Evolutionary conservation across 2,888 invertebrate species (phyloP), one percentile per base, ranked within the genome.

Genomic region (Andrena flavipes): DNA sequence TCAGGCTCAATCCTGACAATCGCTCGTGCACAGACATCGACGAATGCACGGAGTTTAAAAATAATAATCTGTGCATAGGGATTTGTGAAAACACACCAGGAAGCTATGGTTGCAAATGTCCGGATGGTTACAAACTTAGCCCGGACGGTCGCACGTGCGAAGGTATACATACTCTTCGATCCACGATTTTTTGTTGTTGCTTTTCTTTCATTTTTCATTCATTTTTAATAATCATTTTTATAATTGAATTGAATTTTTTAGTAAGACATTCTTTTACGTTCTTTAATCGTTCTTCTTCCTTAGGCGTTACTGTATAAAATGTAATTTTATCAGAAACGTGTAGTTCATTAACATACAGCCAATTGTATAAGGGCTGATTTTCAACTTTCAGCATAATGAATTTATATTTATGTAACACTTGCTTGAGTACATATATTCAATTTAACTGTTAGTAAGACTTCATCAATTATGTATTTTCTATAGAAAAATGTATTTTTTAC

Each of bases 61-160:
- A 96, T 1, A 96, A 96, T 86, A 95, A 96, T 72, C 94, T 97
- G 0, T 97, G 97, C 90, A 94, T 96, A 65, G 98, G 98, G 0
- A 95, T 95, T 3, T 99, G 99, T 91, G 95, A 97, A 51, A 99
- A 99, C 93, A 96, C 97, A 13, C 97, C 97, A 0, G 99, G 99
- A 0, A 98, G 98, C 77, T 98, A 97, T 92, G 94, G 95, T 1
- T 98, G 98, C 91, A 95, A 95, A 8, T 98, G 98, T 90, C 98
- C 98, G 0, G 93, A 95, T 0, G 98, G 98, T 0, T 98, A 98
- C 93, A 95, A 95, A 70, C 94, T 98, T 3, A 96, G 96, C 3
- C 94, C 95, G 13, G 98, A 98, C 91, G 96, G 96, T 63, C 95
- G 97, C 79, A 97, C 97, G 8, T 99, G 99, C 90, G 96, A 97